Base-by-base conservation (phyloP, 92 coral and sea anemone species). In the Porites evermanni region DNA sequence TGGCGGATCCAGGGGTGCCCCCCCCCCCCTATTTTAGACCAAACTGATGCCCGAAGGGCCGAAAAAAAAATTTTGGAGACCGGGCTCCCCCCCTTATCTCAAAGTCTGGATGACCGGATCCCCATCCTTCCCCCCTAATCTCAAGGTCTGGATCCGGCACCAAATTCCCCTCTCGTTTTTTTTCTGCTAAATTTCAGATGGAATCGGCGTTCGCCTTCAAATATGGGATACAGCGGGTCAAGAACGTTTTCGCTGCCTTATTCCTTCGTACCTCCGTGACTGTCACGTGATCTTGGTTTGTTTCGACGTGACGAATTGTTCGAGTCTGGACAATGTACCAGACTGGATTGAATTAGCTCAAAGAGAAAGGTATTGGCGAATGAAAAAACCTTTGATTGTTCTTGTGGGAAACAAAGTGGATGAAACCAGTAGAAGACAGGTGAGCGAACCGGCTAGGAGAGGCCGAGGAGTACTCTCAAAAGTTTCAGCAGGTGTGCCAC, bases 211-310 rank as follows among this genome's bases (percentile, higher is more conserved):
- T 23, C 95, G 95, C 20, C 80, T 95, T 4, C 98, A 97, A 74
- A 90, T 97, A 53, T 97, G 99, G 99, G 99, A 97, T 72, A 97
- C 98, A 80, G 99, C 99, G 83, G 99, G 99, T 20, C 99, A 97
- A 79, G 99, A 97, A 86, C 93, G 99, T 24, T 97, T 97, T 78
- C 93, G 94, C 24, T 95, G 98, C 80, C 94, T 97, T 78, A 93
- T 97, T 66, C 98, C 98, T 51, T 88, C 95, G n/a, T 97, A 97
- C 88, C 88, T 97, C 72, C 98, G 99, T 92, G 98, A 95, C 89
- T 94, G 95, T 24, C 94, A 90, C 53, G 95, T 93, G 16, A 93
- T 94, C 70, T 80, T 97, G 74, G 94, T 97, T 17, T 93, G 93
- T 59, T 97, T 91, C 74, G 99, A 97, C 88, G 91, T 97, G 86